These are phyloP conservation scores for Bellardia pandia DNA, from an alignment of 2,888 invertebrate genomes.

Conservation along the genomic window DNA sequence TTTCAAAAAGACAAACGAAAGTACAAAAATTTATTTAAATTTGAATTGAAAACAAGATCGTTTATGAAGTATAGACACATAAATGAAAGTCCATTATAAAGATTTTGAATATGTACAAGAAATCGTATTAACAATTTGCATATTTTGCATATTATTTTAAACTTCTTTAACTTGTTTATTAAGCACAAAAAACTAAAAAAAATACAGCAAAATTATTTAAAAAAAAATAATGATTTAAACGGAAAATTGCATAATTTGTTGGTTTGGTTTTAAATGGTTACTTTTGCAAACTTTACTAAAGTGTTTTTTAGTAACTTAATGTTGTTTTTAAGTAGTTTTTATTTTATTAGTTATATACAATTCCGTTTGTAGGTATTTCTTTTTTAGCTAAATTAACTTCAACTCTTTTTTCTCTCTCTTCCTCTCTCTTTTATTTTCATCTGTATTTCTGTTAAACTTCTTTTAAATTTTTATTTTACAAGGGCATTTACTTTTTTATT, in stretches of 20 bases:
- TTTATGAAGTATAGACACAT: slow-evolving; percentile 14
- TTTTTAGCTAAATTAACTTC: slow-evolving; percentile 21
- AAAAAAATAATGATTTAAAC: slow-evolving; percentile 30
- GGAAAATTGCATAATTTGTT: slow-evolving; percentile 55
- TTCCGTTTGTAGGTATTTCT: not conserved
- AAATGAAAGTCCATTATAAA: slow-evolving; percentile 39
- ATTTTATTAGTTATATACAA: slow-evolving; percentile 30
- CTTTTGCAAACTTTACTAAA: slow-evolving; percentile 37
- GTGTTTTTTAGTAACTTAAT: slow-evolving; percentile 35
- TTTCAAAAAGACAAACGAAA: slow-evolving; percentile 34
- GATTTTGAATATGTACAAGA: too few species aligned
- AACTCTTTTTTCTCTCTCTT: slow-evolving; percentile 24
- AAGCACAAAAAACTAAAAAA: not conserved
- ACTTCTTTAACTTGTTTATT: not conserved
- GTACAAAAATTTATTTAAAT: slow-evolving; percentile 7
- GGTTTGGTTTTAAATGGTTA: slow-evolving; percentile 33
- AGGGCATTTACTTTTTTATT: slow-evolving; percentile 64
- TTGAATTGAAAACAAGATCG: slow-evolving; percentile 15
- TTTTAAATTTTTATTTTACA: slow-evolving; percentile 56
- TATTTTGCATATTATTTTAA: too few species aligned
- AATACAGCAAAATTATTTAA: not conserved
- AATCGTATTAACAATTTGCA: too few species aligned
- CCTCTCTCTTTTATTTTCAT: slow-evolving; percentile 29
- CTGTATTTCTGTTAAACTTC: slow-evolving; percentile 44
- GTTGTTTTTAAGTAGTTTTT: not conserved